Base-by-base conservation (phyloP, 1,140 invertebrate genomes). In the Argopecten irradians region DNA sequence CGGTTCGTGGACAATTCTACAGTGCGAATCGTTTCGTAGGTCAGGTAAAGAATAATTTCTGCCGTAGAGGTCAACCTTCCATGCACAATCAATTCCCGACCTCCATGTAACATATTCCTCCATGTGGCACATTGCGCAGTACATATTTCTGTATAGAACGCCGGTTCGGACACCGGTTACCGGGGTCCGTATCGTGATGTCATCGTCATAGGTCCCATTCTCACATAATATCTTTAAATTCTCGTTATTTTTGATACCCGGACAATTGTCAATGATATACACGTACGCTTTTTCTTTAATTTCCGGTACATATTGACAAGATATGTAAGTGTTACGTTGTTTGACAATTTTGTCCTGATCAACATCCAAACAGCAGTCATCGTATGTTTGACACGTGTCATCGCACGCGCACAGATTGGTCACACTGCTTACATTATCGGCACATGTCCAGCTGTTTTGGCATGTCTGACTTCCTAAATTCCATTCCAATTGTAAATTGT, bases 111-210 rank as follows among this genome's bases (percentile, higher is more conserved):
- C 5, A 19, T 84, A 90, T 7, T 88, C 35, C 7, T 90, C 89
- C 9, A n/a, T 8, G 36, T 90, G 82, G 87, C 89, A 90, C n/a
- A 83, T 43, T 14, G 89, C 89, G 41, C 89, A 90, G 35, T 86
- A 90, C 89, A 87, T 87, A 46, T 90, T 90, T 46, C 33, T 84
- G 34, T 90, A 90, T 8, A 87, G 14, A 19, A 86, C 88, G 28
- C 87, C 87, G 5, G 85, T 82, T 19, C 33, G 82, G 43, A 34
- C 36, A 11, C 89, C 87, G 46, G 36, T 86, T 3, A 85, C 87
- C 19, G 86, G 87, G 28, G 84, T 88, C n/a, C 82, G 9, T 16
- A 36, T 35, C 34, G 82, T 82, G 36, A 84, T 32, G 82, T 86
- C 83, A 0, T 9, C 34, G 7, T 16, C 33, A 35, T 11, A 82